Base-by-base conservation (phyloP, 2,113 vertebrate genomes). In the Cygnus buccinator region DNA sequence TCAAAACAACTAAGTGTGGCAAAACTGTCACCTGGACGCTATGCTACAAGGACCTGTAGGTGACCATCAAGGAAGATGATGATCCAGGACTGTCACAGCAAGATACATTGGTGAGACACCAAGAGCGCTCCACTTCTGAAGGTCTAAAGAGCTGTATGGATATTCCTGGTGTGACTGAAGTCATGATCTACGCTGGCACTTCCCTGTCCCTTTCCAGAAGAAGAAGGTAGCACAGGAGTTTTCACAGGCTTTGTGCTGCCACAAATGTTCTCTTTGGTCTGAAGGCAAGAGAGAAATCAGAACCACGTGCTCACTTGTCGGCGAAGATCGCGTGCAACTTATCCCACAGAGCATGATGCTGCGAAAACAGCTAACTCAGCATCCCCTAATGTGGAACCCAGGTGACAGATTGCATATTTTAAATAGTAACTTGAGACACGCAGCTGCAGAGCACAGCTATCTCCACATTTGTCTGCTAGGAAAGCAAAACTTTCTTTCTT, bases 321-420 rank as follows among this genome's bases (percentile, higher is more conserved):
- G 8, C 55, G 37, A 59, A 63, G 26, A 26, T 66, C 11, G 14
- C 11, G 8, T 0, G 0, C 29, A 52, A 58, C 22, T 66, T 84
- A 19, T 11, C 80, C 75, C 35, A 87, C 25, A 61, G 37, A 82
- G 52, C 23, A 31, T 9, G 62, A 44, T 21, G 2, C 35, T 71
- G 54, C 26, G 11, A 29, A 63, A 18, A 31, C 58, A 58, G 14
- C 57, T 74, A 82, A 75, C 41, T 29, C 75, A 79, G 2, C 31
- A 54, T 41, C 9, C 44, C 33, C 41, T 41, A 29, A 71, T 8
- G 11, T 6, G 21, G 68, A 17, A 55, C 55, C 68, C 43, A 35
- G 44, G 54, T 87, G 61, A 61, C 59, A 61, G 72, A 68, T 15
- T 52, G 48, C 63, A 41, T 28, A 37, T 57, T 70, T 90, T 46